Conservation (phyloP, 1,140 invertebrate species). For the Melitaea cinxia region DNA sequence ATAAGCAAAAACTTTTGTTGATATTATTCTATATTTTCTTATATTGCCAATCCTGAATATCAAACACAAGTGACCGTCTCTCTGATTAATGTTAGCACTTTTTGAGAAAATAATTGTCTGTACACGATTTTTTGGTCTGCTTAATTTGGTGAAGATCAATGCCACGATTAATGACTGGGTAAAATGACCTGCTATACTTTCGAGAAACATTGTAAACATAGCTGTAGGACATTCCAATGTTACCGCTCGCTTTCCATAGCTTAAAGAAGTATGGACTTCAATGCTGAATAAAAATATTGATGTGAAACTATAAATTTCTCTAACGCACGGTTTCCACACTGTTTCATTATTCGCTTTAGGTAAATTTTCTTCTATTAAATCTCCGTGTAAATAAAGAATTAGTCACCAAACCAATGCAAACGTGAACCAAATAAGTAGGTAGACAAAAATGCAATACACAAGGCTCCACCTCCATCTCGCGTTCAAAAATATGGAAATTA, state of each 20-base stretch:
- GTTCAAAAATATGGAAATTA: slow-evolving; percentile 79
- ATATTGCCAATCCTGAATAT: slow-evolving; percentile 96
- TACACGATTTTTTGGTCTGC: slow-evolving; percentile 94
- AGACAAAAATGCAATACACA: slow-evolving; percentile 85
- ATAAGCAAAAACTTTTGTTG: slow-evolving; percentile 89
- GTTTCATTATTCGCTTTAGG: slow-evolving; percentile 42
- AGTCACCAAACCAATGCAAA: slow-evolving; percentile 86
- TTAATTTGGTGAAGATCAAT: slow-evolving; percentile 94
- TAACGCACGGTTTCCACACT: slow-evolving; percentile 78
- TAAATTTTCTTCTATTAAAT: slow-evolving; percentile 78
- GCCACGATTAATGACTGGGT: slow-evolving; percentile 87
- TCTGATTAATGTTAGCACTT: slow-evolving; percentile 91
- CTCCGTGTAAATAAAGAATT: slow-evolving; percentile 84
- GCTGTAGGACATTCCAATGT: slow-evolving; percentile 94
- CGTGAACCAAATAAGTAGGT: slow-evolving; percentile 84
- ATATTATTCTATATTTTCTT: slow-evolving; percentile 95
- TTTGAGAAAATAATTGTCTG: slow-evolving; percentile 95
- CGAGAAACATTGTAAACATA: slow-evolving; percentile 96
- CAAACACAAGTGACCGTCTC: slow-evolving; percentile 90
- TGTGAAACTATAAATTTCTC: slow-evolving; percentile 82
- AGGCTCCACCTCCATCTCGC: slow-evolving; percentile 87
- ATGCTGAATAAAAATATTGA: slow-evolving; percentile 85
- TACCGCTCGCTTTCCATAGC: slow-evolving; percentile 84
- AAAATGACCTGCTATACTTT: slow-evolving; percentile 96
- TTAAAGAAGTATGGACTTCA: slow-evolving; percentile 85